Conservation (phyloP, 2,888 invertebrate genomes). For the Xestobium rufovillosum region DNA sequence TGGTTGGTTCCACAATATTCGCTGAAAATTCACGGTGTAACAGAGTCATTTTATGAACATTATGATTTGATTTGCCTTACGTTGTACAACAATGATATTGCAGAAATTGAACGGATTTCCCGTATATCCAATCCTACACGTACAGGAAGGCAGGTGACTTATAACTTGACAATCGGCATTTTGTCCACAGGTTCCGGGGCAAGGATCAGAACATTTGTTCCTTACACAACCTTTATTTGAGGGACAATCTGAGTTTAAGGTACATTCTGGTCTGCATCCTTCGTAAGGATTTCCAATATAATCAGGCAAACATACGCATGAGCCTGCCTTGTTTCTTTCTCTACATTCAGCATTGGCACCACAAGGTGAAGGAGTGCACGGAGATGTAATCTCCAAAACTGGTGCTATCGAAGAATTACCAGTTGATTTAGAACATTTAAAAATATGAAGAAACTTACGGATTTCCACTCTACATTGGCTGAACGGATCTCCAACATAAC, state of each 20-base stretch:
- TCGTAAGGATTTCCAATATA: constrained; percentile 73
- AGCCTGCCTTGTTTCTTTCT: constrained; percentile 53
- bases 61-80: too few relatives aligned
- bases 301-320: constrained; percentile 62
- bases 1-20: constrained; percentile 41
- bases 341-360: constrained; percentile 62
- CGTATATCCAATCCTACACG: constrained; percentile 55
- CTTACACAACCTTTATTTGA: constrained; percentile 64
- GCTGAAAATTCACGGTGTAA: constrained; percentile 12
- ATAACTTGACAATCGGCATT: constrained; percentile 69
- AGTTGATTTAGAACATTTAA: too few relatives aligned
- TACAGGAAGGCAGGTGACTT: constrained; percentile 63
- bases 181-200: constrained; percentile 69
- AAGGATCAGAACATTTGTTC: constrained; percentile 72
- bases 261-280: constrained; percentile 69
- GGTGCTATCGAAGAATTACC: constrained; percentile 28
- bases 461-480: constrained; percentile 46
- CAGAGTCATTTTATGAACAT: constrained; percentile 8
- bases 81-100: constrained; percentile 28
- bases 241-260: constrained; percentile 63
- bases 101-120: constrained; percentile 51
- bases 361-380: constrained; percentile 62
- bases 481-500: constrained; percentile 57
- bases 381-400: constrained; percentile 41
- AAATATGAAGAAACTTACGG: constrained; percentile 28